Conservation (phyloP, 2,113 vertebrate species). For the Brachyhypopomus occidentalis region DNA sequence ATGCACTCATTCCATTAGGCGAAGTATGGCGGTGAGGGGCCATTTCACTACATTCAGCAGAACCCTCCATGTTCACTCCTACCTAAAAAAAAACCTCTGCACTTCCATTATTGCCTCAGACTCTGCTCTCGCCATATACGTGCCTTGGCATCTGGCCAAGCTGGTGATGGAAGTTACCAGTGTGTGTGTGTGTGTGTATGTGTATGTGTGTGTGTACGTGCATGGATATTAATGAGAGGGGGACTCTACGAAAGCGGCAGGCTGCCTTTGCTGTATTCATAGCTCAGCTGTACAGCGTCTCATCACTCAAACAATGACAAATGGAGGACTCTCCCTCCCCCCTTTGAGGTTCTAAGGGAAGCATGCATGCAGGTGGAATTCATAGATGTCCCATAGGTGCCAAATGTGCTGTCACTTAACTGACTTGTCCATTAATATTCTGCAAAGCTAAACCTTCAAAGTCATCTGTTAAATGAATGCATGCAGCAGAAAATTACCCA, state of each 20-base stretch:
- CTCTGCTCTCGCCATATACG: background rate
- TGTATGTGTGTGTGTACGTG: slow-evolving; percentile 21
- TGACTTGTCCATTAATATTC: slow-evolving; percentile 2
- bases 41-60: slow-evolving; percentile 12
- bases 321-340: slow-evolving; percentile 47
- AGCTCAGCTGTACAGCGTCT: slow-evolving; percentile 36
- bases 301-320: slow-evolving; percentile 58
- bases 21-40: background rate
- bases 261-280: slow-evolving; percentile 22
- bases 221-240: background rate
- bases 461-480: background rate
- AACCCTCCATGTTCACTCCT: background rate
- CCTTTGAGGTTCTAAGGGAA: background rate
- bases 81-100: background rate
- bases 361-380: background rate
- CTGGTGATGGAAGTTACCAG: slow-evolving; percentile 9
- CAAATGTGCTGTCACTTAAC: slow-evolving; percentile 25
- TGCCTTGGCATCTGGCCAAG: slow-evolving; percentile 25
- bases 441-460: slow-evolving; percentile 1
- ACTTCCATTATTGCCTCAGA: slow-evolving; percentile 29
- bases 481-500: background rate
- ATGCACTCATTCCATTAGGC: background rate
- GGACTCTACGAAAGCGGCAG: slow-evolving; percentile 37
- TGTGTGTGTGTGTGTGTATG: background rate
- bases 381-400: slow-evolving; percentile 24